Evolutionary conservation across 2,113 vertebrate species (phyloP).

Genomic region (Xenopus borealis): DNA sequence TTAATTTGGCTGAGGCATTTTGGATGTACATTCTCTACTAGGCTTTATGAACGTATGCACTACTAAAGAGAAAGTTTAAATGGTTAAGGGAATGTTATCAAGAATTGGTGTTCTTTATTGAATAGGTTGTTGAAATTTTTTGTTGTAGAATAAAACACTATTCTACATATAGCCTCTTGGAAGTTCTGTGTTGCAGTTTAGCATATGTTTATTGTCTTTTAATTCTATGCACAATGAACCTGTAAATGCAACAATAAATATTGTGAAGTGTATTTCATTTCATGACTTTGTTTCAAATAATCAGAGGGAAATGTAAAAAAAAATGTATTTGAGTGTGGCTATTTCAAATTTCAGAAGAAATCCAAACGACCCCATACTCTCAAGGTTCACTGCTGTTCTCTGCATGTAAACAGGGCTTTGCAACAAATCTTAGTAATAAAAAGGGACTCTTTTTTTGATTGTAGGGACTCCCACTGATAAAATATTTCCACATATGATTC

Average conservation of each 20-base stretch:
- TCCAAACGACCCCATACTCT: too few relatives aligned
- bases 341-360: too few relatives aligned
- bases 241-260: background rate
- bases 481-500: too few relatives aligned
- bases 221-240: background rate
- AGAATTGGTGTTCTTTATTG: conserved; percentile 12
- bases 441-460: too few relatives aligned
- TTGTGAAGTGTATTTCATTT: background rate
- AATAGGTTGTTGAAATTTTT: conserved; percentile 33
- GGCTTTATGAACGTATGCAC: conserved; percentile 29
- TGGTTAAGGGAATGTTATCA: background rate
- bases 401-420: too few relatives aligned
- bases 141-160: conserved; percentile 3
- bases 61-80: conserved; percentile 15
- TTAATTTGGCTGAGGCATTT: conserved; percentile 35
- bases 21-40: conserved; percentile 3
- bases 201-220: conserved; percentile 36
- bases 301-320: too few relatives aligned
- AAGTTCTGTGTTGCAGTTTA: conserved; percentile 2
- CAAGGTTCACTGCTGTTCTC: too few relatives aligned
- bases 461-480: too few relatives aligned
- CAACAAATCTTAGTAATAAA: too few relatives aligned
- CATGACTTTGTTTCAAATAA: background rate
- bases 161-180: background rate
- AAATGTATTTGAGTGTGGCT: too few relatives aligned